Base-by-base conservation (phyloP, 2,888 invertebrate species). In the Tipula helvola region DNA sequence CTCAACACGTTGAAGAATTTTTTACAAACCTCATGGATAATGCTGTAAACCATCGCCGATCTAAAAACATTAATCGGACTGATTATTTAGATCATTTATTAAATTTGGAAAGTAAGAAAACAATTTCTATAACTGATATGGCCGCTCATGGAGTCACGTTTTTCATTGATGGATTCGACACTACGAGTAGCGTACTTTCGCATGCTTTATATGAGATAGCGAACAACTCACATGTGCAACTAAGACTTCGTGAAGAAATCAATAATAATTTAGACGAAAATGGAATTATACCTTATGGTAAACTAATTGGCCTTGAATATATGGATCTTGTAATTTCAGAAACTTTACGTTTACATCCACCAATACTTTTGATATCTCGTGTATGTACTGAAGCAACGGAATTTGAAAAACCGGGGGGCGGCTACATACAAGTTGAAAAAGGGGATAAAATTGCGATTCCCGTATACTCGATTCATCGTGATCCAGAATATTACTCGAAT, bases 81-180 rank as follows among this genome's bases (percentile, higher is more conserved):
- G 89, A 89, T 87, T 88, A 88, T 84, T 86, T 89, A 7, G 88
- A 88, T 28, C 88, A 89, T 87, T 85, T 89, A 10, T 71, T 89
- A 7, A 87, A 88, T 44, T 28, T 89, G 36, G 86, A 88, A 83
- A 87, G 88, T 7, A 88, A 88, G 86, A 89, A 89, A 88, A 89
- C 88, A 83, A 87, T 89, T 10, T 88, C 89, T 5, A 88, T 88
- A 28, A 85, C 88, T 5, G 90, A 89, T 41, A 88, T 90, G 41
- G 89, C 89, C 1, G 89, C 89, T 5, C 89, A 89, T 71, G 88
- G 87, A 8, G 87, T 89, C 39, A 88, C 89, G 18, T 90, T 90
- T 86, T 88, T 90, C 36, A 85, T 89, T 8, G 90, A 90, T 86
- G 90, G 90, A 3, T 89, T 89, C 42, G 90, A 90, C 86, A 90